A percentile compares a stretch with the other conserved stretches of the same genome.
Evolutionary conservation across 2,797 vertebrate genomes (phyloP).

Genomic region (Sebastes glaucus): DNA sequence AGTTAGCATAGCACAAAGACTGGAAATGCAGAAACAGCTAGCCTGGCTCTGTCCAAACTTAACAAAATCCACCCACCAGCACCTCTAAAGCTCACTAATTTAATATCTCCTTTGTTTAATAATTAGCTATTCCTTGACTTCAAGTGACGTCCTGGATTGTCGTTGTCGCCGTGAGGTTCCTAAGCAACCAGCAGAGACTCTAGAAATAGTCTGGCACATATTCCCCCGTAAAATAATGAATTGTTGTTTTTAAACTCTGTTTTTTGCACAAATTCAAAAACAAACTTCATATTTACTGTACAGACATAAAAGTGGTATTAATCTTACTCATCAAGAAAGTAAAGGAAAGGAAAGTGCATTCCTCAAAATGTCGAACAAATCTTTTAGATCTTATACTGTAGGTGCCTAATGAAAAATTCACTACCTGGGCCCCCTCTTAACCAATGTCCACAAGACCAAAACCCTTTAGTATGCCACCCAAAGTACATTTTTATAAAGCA

Average conservation of each 20-base stretch:
- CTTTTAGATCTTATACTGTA: background rate
- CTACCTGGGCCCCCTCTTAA: background rate
- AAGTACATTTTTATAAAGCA: background rate
- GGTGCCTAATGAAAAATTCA: background rate
- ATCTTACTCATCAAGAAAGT: background rate
- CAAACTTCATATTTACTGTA: background rate
- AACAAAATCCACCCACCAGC: background rate
- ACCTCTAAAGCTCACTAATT: background rate
- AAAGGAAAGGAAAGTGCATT: background rate
- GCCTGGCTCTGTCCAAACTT: too few species aligned
- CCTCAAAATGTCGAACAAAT: background rate
- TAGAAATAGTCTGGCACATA: background rate
- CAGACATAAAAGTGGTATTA: background rate
- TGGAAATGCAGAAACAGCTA: background rate
- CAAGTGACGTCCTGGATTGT: background rate
- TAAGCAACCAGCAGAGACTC: background rate
- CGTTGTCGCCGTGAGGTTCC: too few species aligned
- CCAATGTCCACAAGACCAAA: background rate
- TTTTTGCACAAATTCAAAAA: background rate
- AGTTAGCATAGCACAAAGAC: background rate
- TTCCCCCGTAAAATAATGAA: background rate
- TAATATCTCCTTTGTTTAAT: background rate
- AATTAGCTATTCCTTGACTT: background rate
- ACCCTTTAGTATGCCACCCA: background rate
- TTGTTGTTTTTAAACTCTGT: background rate